phyloP scores from a whole-genome alignment of 2,797 vertebrate species.

The Sebastes umbrosus region DNA sequence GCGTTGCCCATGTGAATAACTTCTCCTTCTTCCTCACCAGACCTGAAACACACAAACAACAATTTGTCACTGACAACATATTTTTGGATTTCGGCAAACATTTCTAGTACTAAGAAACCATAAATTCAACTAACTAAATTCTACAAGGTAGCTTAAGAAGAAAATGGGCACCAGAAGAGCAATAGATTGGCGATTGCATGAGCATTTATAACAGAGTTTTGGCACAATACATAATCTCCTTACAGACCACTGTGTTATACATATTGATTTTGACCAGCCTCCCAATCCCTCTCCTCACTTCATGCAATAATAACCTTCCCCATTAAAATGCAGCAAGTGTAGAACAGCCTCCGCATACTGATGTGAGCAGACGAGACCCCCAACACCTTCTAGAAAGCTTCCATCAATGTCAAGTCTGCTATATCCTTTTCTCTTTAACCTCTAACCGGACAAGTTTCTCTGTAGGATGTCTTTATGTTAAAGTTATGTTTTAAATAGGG shows the following conservation, averaged over 20 bases:
- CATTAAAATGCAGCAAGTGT: conserved; percentile 40
- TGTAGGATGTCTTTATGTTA: neutral
- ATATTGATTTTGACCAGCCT: conserved; percentile 36
- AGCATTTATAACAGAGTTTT: conserved; percentile 16
- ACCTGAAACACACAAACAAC: conserved; percentile 67
- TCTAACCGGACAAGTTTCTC: neutral
- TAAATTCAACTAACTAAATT: neutral
- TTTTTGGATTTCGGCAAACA: neutral
- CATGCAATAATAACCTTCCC: conserved; percentile 17
- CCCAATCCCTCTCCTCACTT: conserved; percentile 16
- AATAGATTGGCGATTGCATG: neutral
- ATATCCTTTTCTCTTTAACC: neutral
- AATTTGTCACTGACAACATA: neutral
- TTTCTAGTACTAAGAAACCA: neutral
- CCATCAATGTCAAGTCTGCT: neutral
- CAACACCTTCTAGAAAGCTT: neutral
- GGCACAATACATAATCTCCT: conserved; percentile 6
- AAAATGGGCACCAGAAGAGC: neutral
- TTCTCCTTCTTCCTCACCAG: conserved; percentile 89
- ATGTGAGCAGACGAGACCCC: conserved; percentile 9
- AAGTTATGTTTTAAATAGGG: neutral
- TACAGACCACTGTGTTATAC: neutral
- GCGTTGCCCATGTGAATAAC: conserved; percentile 97
- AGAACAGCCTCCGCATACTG: conserved; percentile 24
- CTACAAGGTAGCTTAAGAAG: neutral